Conservation (phyloP, 2,797 vertebrate species). For the Passerculus sandwichensis region DNA sequence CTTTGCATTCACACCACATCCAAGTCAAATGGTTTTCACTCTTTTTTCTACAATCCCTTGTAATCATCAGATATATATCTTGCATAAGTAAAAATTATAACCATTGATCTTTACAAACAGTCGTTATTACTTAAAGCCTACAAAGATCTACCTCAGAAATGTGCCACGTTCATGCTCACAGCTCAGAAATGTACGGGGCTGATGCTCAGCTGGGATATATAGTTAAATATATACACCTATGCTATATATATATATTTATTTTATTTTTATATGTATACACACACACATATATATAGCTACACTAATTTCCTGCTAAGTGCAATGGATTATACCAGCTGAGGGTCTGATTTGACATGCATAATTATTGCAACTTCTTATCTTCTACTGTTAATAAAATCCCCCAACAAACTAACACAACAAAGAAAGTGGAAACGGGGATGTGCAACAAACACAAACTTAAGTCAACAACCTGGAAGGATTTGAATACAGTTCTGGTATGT, state of each 20-base stretch:
- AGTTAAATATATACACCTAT: not conserved
- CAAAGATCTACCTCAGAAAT: not conserved
- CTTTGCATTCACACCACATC: not conserved
- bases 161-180: not conserved
- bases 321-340: not conserved
- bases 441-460: not conserved
- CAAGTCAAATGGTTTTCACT: not conserved
- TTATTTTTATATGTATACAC: no score
- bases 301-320: not conserved
- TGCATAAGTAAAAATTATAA: not conserved
- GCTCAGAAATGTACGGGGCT: not conserved
- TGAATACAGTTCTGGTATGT: slow-evolving; percentile 16
- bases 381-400: not conserved
- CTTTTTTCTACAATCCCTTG: not conserved
- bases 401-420: not conserved
- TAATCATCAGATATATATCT: not conserved
- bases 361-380: not conserved
- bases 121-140: not conserved
- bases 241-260: not conserved
- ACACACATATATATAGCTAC: not conserved
- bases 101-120: not conserved
- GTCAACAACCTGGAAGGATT: not conserved
- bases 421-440: not conserved
- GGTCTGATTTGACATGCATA: not conserved
- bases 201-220: not conserved